Percentiles rank a stretch among this genome's conserved stretches.
Evolutionary conservation across 1,140 invertebrate species (phyloP).

Genomic region (Papilio helenus): DNA sequence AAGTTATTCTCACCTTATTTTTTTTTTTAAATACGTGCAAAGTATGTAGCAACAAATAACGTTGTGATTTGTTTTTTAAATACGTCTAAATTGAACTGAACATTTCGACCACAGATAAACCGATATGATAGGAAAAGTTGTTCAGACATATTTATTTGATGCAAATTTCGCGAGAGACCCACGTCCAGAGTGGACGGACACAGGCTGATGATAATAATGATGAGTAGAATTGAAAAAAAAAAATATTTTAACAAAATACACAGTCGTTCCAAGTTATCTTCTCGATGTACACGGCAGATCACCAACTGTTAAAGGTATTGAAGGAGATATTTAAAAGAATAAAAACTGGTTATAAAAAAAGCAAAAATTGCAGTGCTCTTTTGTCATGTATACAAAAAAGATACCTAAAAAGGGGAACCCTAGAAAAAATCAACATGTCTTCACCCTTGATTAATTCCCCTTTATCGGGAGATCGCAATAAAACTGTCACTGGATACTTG

Average conservation of each 20-base stretch:
- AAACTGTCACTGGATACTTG: constrained; percentile 75
- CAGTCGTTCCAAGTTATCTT: background rate
- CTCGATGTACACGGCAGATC: background rate
- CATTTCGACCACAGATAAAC: too few species aligned
- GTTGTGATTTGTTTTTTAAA: too few species aligned
- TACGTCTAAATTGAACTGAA: too few species aligned
- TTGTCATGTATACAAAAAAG: background rate
- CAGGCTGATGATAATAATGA: background rate
- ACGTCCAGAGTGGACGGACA: background rate
- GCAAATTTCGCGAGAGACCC: background rate
- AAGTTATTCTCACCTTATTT: background rate
- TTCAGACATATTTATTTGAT: too few species aligned
- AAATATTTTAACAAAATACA: background rate
- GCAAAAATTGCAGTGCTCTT: background rate
- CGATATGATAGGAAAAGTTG: too few species aligned
- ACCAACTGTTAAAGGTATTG: background rate
- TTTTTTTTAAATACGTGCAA: background rate
- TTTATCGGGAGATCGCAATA: constrained; percentile 73
- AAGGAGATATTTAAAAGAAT: background rate
- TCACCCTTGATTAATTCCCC: constrained; percentile 52
- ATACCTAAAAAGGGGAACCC: constrained; percentile 5
- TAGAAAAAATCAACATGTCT: constrained; percentile 37
- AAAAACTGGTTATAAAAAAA: background rate
- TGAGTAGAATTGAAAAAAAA: background rate
- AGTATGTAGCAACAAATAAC: too few species aligned